These are phyloP conservation scores for Schizotus pectinicornis DNA, from an alignment of 2,888 invertebrate genomes.

Conservation along the genomic window DNA sequence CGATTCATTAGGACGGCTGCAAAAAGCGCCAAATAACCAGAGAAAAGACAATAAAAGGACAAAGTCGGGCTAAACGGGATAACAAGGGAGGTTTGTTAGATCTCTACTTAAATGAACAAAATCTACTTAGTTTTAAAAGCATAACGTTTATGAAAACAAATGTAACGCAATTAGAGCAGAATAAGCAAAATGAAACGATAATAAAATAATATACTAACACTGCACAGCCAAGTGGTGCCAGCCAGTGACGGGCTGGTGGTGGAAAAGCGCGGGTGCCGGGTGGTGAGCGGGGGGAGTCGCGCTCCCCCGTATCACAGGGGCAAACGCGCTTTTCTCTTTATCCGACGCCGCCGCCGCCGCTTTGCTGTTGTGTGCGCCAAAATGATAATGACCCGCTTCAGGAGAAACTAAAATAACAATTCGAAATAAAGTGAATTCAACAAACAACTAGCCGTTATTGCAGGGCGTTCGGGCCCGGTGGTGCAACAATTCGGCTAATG, in stretches of 20 bases:
- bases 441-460: constrained; percentile 21
- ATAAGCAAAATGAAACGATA: constrained; percentile 49
- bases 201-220: constrained; percentile 66
- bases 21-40: constrained; percentile 7
- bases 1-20: constrained; percentile 7
- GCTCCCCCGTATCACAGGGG: constrained; percentile 62
- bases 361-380: constrained; percentile 47
- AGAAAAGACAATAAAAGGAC: constrained; percentile 15
- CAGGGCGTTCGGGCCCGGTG: no score
- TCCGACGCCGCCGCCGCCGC: constrained; percentile 41
- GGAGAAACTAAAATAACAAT: constrained; percentile 53
- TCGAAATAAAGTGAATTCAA: constrained; percentile 32
- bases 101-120: constrained; percentile 45
- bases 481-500: no score
- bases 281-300: constrained; percentile 60
- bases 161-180: constrained; percentile 50
- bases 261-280: constrained; percentile 61
- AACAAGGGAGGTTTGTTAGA: constrained; percentile 43
- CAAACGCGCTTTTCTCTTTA: constrained; percentile 64
- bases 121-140: constrained; percentile 53
- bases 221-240: constrained; percentile 71
- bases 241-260: constrained; percentile 60
- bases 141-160: constrained; percentile 53
- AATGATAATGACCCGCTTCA: constrained; percentile 54
- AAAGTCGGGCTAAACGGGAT: constrained; percentile 16